phyloP scores from a whole-genome alignment of 1,140 invertebrate species.

The Pseudomyrmex concolor region DNA sequence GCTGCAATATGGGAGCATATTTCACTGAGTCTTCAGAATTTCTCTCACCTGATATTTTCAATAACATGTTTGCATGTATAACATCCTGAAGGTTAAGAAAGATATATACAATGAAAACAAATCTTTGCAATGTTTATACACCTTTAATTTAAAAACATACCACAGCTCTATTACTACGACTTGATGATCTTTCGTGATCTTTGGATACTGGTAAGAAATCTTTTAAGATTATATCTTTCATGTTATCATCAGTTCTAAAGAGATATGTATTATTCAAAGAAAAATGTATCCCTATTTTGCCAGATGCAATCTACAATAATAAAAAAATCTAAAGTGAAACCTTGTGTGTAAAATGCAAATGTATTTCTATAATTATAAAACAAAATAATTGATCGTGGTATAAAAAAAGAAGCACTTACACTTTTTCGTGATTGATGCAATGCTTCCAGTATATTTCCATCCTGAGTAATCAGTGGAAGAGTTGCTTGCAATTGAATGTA shows the following conservation, averaged over 20 bases:
- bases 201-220: constrained; percentile 85
- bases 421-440: constrained; percentile 82
- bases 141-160: constrained; percentile 67
- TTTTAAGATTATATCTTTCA: constrained; percentile 85
- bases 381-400: constrained; percentile 10
- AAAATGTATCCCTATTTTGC: constrained; percentile 88
- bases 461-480: constrained; percentile 78
- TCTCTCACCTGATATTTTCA: constrained; percentile 82
- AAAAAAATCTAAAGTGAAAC: background rate
- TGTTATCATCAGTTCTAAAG: constrained; percentile 85
- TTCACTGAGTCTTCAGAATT: constrained; percentile 75
- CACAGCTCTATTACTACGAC: constrained; percentile 80
- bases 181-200: constrained; percentile 76
- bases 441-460: constrained; percentile 74
- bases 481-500: constrained; percentile 86
- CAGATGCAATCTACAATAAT: constrained; percentile 86
- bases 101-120: constrained; percentile 15
- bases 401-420: constrained; percentile 67
- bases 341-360: background rate
- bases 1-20: constrained; percentile 85
- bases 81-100: constrained; percentile 77
- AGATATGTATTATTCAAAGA: constrained; percentile 86
- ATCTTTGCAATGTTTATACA: background rate
- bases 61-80: constrained; percentile 82
- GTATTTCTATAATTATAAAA: constrained; percentile 7